A percentile compares a stretch with the other conserved stretches of the same genome.
These are phyloP conservation scores for Zoanthus sociatus DNA, from an alignment of 92 coral and sea anemone genomes.

Conservation along the genomic window DNA sequence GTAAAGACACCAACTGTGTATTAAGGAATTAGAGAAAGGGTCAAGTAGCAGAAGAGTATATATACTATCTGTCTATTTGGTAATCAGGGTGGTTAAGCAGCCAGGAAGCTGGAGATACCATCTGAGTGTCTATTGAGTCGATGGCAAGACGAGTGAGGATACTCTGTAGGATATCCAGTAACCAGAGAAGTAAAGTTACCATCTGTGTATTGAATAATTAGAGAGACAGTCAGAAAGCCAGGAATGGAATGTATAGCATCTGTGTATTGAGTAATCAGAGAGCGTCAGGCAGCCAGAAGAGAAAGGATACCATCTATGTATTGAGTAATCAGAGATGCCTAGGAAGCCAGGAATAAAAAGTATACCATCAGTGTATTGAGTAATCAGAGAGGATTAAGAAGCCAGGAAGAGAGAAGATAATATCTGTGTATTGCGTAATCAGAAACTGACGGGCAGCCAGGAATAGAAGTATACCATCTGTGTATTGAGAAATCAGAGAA, in stretches of 20 bases:
- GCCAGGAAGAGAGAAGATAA: too few relatives aligned
- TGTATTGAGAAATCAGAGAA: too few relatives aligned
- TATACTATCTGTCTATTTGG: background rate
- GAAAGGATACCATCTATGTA: too few relatives aligned
- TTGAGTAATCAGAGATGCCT: background rate
- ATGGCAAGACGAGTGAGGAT: background rate
- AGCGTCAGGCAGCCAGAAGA: background rate
- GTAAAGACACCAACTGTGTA: slow-evolving; percentile 62
- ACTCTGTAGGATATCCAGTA: background rate
- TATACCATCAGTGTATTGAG: too few relatives aligned
- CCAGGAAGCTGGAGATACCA: background rate
- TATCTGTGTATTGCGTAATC: too few relatives aligned
- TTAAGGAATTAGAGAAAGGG: background rate
- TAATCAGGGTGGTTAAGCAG: background rate
- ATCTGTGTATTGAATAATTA: background rate
- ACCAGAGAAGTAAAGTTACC: background rate
- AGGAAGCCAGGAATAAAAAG: too few relatives aligned
- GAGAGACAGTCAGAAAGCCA: background rate
- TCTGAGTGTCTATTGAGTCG: background rate
- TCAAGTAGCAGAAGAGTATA: background rate
- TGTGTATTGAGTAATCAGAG: background rate
- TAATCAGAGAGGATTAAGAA: too few relatives aligned
- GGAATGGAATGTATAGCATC: too few relatives aligned
- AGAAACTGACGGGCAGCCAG: too few relatives aligned
- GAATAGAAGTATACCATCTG: too few relatives aligned